These are phyloP conservation scores for Eleginops maclovinus DNA, from an alignment of 2,113 vertebrate genomes.

Conservation along the genomic window DNA sequence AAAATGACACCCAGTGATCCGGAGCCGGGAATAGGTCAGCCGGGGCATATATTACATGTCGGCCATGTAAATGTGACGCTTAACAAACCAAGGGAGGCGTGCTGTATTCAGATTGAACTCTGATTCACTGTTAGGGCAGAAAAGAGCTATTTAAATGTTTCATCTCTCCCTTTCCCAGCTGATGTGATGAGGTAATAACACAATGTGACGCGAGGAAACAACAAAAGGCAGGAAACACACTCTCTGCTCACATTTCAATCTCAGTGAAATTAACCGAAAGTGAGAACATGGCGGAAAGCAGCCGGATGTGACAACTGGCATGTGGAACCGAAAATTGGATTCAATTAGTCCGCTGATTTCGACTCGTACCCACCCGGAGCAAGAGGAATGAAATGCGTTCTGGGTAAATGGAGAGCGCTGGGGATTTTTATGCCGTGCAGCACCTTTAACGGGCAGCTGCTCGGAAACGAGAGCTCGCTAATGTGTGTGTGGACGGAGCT, in stretches of 20 bases:
- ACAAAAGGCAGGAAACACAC: not conserved
- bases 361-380: constrained; percentile 23
- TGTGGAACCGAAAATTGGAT: constrained; percentile 77
- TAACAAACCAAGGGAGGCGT: constrained; percentile 9
- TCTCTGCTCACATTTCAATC: constrained; percentile 57
- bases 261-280: constrained; percentile 65
- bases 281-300: constrained; percentile 67
- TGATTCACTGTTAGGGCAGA: constrained; percentile 15
- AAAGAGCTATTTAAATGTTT: constrained; percentile 30
- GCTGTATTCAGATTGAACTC: constrained; percentile 23
- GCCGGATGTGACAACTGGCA: constrained; percentile 59
- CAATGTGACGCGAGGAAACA: constrained; percentile 6
- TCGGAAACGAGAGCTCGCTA: constrained; percentile 26
- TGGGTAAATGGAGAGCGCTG: constrained; percentile 50
- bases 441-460: constrained; percentile 66
- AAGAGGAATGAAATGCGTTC: constrained; percentile 63
- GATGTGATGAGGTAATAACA: constrained; percentile 24
- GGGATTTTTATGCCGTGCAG: constrained; percentile 55
- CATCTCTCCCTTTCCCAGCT: constrained; percentile 16
- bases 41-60: constrained; percentile 21
- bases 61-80: constrained; percentile 30
- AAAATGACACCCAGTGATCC: constrained; percentile 38
- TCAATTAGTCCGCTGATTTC: constrained; percentile 74
- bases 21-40: constrained; percentile 30
- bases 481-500: constrained; percentile 60